These are phyloP conservation scores for Sitta carolinensis DNA, from an alignment of 2,797 vertebrate genomes.

Conservation along the genomic window DNA sequence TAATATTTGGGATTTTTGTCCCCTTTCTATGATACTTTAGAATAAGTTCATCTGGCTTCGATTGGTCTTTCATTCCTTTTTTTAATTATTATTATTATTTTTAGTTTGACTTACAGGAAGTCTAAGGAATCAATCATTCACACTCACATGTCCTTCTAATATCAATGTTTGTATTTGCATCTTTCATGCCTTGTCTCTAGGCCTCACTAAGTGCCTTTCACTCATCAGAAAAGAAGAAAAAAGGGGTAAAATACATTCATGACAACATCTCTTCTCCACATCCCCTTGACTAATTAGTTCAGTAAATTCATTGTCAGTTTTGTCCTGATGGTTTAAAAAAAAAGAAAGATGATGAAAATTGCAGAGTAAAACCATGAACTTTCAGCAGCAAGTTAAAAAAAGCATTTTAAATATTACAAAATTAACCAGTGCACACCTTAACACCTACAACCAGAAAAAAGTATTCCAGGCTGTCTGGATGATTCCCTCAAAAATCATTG, in stretches of 20 bases:
- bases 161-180: not conserved
- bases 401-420: not conserved
- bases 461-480: not conserved
- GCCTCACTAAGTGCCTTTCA: not conserved
- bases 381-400: not conserved
- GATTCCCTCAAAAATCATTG: not conserved
- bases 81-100: not conserved
- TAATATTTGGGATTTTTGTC: not conserved
- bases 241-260: not conserved
- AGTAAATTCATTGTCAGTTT: not conserved
- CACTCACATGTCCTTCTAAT: not conserved
- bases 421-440: not conserved
- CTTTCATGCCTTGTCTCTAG: not conserved
- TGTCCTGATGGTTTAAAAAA: not conserved
- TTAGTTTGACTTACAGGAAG: not conserved
- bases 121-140: not conserved
- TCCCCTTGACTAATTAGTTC: not conserved
- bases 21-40: not conserved
- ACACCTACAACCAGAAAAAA: not conserved
- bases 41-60: not conserved
- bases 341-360: not conserved
- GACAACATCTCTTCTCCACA: not conserved
- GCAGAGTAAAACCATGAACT: not conserved
- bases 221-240: not conserved
- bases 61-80: not conserved